Conservation (phyloP, 2,797 vertebrate species). For the Lepus townsendii region DNA sequence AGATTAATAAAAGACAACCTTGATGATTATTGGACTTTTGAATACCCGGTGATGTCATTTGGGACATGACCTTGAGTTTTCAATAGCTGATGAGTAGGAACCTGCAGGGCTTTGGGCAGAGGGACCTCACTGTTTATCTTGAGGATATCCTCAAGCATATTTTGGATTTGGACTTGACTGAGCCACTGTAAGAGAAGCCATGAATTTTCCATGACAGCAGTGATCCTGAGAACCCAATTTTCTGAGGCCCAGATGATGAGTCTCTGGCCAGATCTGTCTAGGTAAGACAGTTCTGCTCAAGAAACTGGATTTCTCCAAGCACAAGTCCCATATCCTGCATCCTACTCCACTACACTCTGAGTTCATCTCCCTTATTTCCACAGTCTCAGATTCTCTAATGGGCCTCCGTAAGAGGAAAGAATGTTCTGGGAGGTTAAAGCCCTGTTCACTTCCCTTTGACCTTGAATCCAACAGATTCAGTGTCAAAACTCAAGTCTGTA, state of each 20-base stretch:
- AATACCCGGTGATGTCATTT: neutral
- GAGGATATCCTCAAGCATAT: neutral
- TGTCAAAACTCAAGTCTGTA: neutral
- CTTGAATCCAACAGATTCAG: neutral
- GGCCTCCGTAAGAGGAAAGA: neutral
- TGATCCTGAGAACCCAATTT: slow-evolving; percentile 1
- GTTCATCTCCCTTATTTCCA: neutral
- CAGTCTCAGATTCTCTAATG: neutral
- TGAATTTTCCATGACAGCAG: neutral
- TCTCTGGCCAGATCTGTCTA: neutral
- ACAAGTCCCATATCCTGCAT: neutral
- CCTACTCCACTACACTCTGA: neutral
- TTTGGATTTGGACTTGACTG: neutral
- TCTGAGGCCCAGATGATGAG: neutral
- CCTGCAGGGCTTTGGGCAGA: neutral
- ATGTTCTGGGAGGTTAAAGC: neutral
- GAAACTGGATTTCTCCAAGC: neutral
- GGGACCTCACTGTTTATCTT: neutral
- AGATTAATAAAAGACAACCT: neutral
- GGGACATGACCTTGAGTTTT: neutral
- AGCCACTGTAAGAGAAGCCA: neutral
- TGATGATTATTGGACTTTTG: neutral
- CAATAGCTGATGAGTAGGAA: neutral
- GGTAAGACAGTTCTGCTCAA: neutral
- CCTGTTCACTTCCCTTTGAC: neutral